Conservation (phyloP, 92 coral and sea anemone species). For the Zoanthus solanderi region DNA sequence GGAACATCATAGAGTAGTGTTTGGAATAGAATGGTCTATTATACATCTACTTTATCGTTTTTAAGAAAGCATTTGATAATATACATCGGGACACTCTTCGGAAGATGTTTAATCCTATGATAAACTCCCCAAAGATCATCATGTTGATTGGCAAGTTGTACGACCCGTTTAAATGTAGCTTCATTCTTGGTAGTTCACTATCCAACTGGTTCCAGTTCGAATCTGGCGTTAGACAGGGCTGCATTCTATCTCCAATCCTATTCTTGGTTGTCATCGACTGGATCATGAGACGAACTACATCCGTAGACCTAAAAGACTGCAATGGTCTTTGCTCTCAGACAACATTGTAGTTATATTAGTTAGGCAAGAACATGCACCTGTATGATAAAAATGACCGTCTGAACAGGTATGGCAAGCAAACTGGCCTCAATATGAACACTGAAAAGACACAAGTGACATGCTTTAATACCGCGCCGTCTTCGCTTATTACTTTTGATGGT, state of each 20-base stretch:
- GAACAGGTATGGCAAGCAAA: neutral
- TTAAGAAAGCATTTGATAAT: constrained; percentile 28
- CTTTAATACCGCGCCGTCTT: neutral
- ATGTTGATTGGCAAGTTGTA: constrained; percentile 24
- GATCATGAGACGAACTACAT: constrained; percentile 9
- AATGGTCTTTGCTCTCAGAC: constrained; percentile 18
- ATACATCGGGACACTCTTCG: neutral
- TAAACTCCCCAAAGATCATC: constrained; percentile 30
- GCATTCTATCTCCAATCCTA: constrained; percentile 40
- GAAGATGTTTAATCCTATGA: neutral
- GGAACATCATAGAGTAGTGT: constrained; percentile 50
- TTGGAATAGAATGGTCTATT: constrained; percentile 43
- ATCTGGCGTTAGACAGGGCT: constrained; percentile 47
- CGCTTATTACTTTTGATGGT: neutral
- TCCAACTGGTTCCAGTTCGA: constrained; percentile 31
- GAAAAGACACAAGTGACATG: neutral
- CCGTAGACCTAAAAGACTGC: constrained; percentile 14
- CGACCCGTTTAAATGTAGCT: constrained; percentile 38
- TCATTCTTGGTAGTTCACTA: neutral
- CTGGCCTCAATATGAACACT: neutral
- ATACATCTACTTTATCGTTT: constrained; percentile 50
- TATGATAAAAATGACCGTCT: neutral
- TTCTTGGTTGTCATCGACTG: constrained; percentile 32
- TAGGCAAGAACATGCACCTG: neutral
- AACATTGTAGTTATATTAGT: constrained; percentile 5